Evolutionary conservation across 2,113 vertebrate genomes (phyloP), one percentile per base, ranked within the genome.

Genomic region (Myiozetetes cayanensis): DNA sequence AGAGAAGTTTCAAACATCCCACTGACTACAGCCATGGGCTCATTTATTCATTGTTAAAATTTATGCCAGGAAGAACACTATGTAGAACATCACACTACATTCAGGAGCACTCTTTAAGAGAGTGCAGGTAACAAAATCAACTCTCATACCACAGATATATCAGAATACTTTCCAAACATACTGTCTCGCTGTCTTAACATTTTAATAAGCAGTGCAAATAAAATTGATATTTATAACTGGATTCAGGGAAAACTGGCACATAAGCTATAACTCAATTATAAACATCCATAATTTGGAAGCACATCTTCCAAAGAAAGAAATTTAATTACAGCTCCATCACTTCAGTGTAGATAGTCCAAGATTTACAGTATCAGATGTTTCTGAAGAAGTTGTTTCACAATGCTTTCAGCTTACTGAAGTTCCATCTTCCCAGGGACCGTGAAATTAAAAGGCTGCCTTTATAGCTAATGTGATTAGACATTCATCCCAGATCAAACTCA

Each of bases 401-500:
- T 30, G 7, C n/a, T 77, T 80, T 68, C 81, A 37, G 56, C 16
- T 80, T 90, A 72, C 15, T 58, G 35, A 77, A 77, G n/a, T 86
- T 92, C 84, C 80, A 81, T 61, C 87, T 89, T 95, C 70, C 73
- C 66, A 90, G 56, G 31, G 78, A 91, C 71, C 1, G 0, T 91
- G 81, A 95, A 92, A 93, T 94, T 90, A 86, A 88, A 93, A 90
- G 44, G 24, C 79, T 73, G 78, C 55, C 65, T 90, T 89, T 75
- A 75, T 25, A 89, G 39, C 76, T 72, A 89, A 84, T 52, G 46
- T 37, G 79, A 90, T 95, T 68, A 95, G 85, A 81, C 90, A 90
- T 72, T 71, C 14, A 67, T 80, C 56, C 75, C 68, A 93, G 70
- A 84, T 63, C 59, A 88, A 96, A 66, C 67, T 67, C 72, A 65